These are phyloP conservation scores for Setipinna tenuifilis DNA, from an alignment of 2,797 vertebrate genomes.

Conservation along the genomic window DNA sequence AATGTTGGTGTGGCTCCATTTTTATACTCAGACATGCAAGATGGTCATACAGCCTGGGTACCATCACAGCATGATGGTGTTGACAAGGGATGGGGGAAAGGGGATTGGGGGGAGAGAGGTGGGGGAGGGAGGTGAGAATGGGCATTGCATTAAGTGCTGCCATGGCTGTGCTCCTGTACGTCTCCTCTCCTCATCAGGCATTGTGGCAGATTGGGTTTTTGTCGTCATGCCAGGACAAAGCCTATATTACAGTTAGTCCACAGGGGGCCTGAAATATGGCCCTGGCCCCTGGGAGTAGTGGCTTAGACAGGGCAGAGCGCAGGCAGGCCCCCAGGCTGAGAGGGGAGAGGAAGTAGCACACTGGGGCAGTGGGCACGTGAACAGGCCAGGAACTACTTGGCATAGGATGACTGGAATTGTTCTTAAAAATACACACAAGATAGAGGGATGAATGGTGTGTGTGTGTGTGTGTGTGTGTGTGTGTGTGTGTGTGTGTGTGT, in stretches of 20 bases:
- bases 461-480: background rate
- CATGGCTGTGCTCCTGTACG: background rate
- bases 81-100: background rate
- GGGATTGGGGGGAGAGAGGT: background rate
- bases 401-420: background rate
- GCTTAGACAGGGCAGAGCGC: background rate
- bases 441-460: background rate
- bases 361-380: background rate
- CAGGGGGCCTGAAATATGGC: background rate
- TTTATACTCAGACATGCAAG: background rate
- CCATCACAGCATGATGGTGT: background rate
- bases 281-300: background rate
- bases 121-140: background rate
- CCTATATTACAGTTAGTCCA: background rate
- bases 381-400: background rate
- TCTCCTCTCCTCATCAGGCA: background rate
- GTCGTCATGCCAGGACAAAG: background rate
- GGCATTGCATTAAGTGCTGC: too few relatives aligned
- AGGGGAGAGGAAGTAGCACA: background rate
- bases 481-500: conserved; percentile 37
- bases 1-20: background rate
- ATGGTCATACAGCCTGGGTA: background rate
- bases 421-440: background rate
- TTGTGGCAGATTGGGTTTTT: background rate
- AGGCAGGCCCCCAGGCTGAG: background rate